A percentile compares a stretch with the other conserved stretches of the same genome.
Evolutionary conservation across 2,797 vertebrate genomes (phyloP).

Genomic region (Paramormyrops hopkinsi): DNA sequence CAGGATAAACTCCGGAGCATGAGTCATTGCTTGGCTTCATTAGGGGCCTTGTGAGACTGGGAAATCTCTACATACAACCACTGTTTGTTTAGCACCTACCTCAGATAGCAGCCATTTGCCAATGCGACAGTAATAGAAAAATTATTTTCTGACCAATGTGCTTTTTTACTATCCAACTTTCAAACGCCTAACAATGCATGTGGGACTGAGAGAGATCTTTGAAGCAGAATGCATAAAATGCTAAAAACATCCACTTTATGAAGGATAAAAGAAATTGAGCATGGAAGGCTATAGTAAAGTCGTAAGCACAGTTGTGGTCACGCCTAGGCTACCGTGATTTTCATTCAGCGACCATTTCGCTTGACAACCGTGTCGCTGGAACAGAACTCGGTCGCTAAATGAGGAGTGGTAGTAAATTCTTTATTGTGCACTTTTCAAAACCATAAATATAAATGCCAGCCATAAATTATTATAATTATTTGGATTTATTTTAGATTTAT

Average conservation of each 20-base stretch:
- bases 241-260: neutral
- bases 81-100: neutral
- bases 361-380: neutral
- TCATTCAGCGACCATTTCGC: neutral
- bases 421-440: neutral
- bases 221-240: neutral
- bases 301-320: neutral
- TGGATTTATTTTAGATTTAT: neutral
- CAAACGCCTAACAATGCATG: neutral
- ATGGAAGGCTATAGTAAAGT: neutral
- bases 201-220: neutral
- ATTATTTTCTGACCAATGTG: neutral
- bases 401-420: neutral
- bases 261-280: neutral
- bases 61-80: neutral
- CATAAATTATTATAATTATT: slow-evolving; percentile 1
- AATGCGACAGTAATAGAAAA: neutral
- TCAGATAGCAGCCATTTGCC: neutral
- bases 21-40: neutral
- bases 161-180: neutral
- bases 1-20: neutral
- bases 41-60: neutral
- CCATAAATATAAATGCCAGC: neutral
- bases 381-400: neutral
- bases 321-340: neutral